These are phyloP conservation scores for Halisarca cf. caerulea DNA, from an alignment of 37 sponge, comb jelly and placozoan genomes.

Conservation along the genomic window DNA sequence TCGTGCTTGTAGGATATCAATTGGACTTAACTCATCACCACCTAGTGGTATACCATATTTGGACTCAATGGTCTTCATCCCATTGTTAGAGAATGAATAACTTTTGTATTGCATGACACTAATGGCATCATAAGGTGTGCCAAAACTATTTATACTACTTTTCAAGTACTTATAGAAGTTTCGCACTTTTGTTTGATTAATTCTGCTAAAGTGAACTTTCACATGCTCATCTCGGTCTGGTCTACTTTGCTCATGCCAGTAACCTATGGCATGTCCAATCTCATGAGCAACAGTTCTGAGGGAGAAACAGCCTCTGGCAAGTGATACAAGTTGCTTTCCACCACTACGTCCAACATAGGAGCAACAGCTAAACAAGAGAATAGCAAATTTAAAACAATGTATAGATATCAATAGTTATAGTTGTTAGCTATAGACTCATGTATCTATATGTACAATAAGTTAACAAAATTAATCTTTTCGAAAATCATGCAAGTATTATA, in stretches of 20 bases:
- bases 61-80: not conserved
- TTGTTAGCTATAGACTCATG: no score
- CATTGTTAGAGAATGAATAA: not conserved
- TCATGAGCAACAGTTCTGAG: conserved; percentile 31
- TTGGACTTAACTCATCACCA: conserved; percentile 11
- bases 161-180: not conserved
- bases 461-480: no score
- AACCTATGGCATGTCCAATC: conserved; percentile 33
- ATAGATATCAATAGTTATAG: no score
- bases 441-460: no score
- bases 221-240: conserved; percentile 34
- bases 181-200: not conserved
- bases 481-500: no score
- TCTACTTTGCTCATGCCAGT: conserved; percentile 39
- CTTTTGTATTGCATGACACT: not conserved
- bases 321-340: not conserved
- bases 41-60: conserved; percentile 2
- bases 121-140: conserved; percentile 12
- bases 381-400: no score
- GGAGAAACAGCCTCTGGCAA: not conserved
- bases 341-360: conserved; percentile 17
- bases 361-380: conserved; percentile 16
- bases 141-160: not conserved
- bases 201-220: not conserved
- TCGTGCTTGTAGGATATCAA: not conserved